Base-by-base conservation (phyloP, 2,113 vertebrate species). In the Numenius arquata region DNA sequence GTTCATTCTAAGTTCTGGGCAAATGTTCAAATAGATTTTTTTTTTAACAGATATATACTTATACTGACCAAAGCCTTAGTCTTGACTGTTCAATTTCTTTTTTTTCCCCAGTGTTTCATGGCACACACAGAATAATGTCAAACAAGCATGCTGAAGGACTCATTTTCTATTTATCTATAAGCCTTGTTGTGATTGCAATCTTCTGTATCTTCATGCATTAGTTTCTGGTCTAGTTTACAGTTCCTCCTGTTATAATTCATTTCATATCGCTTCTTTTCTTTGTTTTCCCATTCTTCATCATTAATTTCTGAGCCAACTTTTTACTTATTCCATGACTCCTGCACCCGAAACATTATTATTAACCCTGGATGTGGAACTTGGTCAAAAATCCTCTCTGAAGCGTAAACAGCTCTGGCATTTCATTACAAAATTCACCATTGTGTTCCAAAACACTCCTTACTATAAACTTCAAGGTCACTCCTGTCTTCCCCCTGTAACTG, bases 391-490 rank as follows among this genome's bases (percentile, higher is more conserved):
- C 63, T 74, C 43, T 88, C 77, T 62, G 74, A 76, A 96, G 89
- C 41, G 77, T 96, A 94, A 96, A 96, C 96, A 97, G n/a, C 74
- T 91, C 78, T 89, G 94, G 67, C 80, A 88, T 91, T 87, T 89
- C 38, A 48, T 95, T 79, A 58, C 86, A 92, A 73, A 95, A 93
- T 82, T 78, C 18, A 4, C 84, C n/a, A 50, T 59, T 89, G 85
- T 92, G 74, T 85, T 94, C 94, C 91, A 95, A 93, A 95, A 80
- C 62, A 55, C 91, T 88, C 89, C 45, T 95, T 62, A 34, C 71
- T 75, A 12, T 89, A 50, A 95, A 85, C 67, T 59, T 55, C 50
- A 77, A 83, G 95, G 94, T 95, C 95, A 82, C 17, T 68, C 3
- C 3, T 3, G 4, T 85, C 55, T 73, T 90, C 36, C 45, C 12